Percentiles rank a stretch among this genome's conserved stretches.
phyloP scores from a whole-genome alignment of 2,888 invertebrate species.

The Napeogenes sylphis region DNA sequence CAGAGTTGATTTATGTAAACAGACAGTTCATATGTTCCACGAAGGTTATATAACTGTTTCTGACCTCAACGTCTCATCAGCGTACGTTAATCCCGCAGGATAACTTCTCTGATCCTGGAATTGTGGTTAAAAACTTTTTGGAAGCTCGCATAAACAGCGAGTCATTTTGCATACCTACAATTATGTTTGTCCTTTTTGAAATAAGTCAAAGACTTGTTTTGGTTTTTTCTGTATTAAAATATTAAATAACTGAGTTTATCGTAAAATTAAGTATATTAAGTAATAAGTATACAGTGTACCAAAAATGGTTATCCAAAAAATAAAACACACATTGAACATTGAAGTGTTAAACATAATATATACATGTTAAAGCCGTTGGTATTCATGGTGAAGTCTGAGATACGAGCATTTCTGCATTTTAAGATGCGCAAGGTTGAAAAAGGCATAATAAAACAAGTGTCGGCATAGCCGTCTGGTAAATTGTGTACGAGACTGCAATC shows the following conservation, averaged over 20 bases:
- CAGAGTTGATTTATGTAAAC: constrained; percentile 66
- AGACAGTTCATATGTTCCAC: constrained; percentile 59
- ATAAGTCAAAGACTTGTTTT: neutral
- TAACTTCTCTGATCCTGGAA: constrained; percentile 30
- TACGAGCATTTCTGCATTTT: constrained; percentile 33
- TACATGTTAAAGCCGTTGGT: constrained; percentile 8
- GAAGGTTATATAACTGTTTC: constrained; percentile 59
- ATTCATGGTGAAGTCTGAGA: constrained; percentile 15
- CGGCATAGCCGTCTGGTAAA: constrained; percentile 51
- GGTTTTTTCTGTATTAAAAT: too few relatives aligned
- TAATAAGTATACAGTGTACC: too few relatives aligned
- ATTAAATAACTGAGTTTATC: too few relatives aligned
- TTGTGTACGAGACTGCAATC: constrained; percentile 55
- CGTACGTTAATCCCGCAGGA: constrained; percentile 55
- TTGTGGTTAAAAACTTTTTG: constrained; percentile 19
- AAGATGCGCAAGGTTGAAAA: constrained; percentile 51
- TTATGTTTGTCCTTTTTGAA: neutral
- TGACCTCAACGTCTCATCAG: constrained; percentile 66
- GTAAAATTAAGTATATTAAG: too few relatives aligned
- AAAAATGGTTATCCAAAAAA: too few relatives aligned
- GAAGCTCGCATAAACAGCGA: constrained; percentile 7
- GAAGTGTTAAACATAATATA: neutral
- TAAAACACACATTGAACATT: too few relatives aligned
- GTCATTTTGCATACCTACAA: neutral
- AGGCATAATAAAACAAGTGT: constrained; percentile 49